Percentiles rank a stretch among this genome's conserved stretches.
Evolutionary conservation across 2,113 vertebrate species (phyloP).

Genomic region (Corythoichthys haematopterus): DNA sequence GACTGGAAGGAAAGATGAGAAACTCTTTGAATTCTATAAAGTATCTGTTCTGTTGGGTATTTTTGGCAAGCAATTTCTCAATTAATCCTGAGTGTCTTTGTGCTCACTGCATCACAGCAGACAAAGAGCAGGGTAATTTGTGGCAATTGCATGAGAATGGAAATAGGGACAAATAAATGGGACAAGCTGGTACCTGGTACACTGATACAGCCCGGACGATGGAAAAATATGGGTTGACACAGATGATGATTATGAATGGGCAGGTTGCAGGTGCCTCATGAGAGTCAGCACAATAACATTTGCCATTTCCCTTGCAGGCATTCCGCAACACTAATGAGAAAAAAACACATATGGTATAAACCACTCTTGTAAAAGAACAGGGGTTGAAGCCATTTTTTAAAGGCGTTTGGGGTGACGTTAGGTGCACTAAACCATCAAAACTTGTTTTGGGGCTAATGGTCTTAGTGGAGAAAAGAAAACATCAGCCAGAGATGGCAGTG

Average conservation of each 20-base stretch:
- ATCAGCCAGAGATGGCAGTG: too few relatives aligned
- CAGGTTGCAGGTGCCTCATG: conserved; percentile 15
- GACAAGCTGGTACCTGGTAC: conserved; percentile 8
- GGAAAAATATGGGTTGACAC: background rate
- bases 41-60: conserved; percentile 16
- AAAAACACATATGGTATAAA: background rate
- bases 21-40: conserved; percentile 34
- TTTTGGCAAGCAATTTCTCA: conserved; percentile 18
- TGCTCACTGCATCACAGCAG: background rate
- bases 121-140: background rate
- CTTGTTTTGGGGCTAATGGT: too few relatives aligned
- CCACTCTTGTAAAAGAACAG: background rate
- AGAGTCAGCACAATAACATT: conserved; percentile 21
- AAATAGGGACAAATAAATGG: conserved; percentile 32
- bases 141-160: conserved; percentile 20
- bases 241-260: conserved; percentile 14
- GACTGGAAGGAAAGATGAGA: conserved; percentile 18
- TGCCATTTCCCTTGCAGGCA: conserved; percentile 8
- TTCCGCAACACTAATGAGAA: conserved; percentile 18
- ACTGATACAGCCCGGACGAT: conserved; percentile 11
- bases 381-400: background rate
- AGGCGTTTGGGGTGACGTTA: too few relatives aligned
- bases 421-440: background rate
- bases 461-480: too few relatives aligned
- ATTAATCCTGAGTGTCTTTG: background rate